Percentiles rank a stretch among this genome's conserved stretches.
phyloP scores from a whole-genome alignment of 2,797 vertebrate genomes.

The Odontamblyopus rebecca region DNA sequence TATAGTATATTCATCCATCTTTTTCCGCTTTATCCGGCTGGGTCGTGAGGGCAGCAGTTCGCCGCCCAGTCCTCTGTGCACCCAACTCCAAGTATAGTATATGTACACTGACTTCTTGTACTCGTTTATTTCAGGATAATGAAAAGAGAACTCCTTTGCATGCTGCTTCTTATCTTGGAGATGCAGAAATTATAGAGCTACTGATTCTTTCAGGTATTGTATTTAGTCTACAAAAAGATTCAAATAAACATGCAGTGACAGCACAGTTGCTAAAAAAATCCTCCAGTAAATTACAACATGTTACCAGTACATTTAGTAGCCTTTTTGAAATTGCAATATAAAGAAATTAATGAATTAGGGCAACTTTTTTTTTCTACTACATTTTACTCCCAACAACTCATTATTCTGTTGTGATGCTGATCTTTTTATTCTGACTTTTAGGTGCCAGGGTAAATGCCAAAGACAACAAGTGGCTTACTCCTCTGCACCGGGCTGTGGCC shows the following conservation, averaged over 20 bases:
- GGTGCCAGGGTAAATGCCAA: constrained; percentile 99
- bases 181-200: constrained; percentile 97
- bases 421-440: constrained; percentile 48
- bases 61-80: too few species aligned
- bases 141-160: constrained; percentile 97
- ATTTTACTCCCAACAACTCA: background rate
- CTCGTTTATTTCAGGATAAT: constrained; percentile 84
- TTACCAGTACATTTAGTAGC: too few species aligned
- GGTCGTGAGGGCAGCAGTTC: too few species aligned
- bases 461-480: constrained; percentile 99
- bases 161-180: constrained; percentile 96
- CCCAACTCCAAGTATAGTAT: background rate
- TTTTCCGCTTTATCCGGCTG: too few species aligned
- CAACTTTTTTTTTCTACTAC: too few species aligned
- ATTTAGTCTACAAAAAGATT: background rate
- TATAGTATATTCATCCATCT: background rate
- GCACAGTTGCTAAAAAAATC: too few species aligned
- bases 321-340: background rate
- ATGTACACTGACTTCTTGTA: constrained; percentile 9
- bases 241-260: too few species aligned
- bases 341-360: background rate
- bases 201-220: constrained; percentile 94
- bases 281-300: too few species aligned
- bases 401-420: background rate
- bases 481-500: constrained; percentile 96